Conservation (phyloP, 2,888 invertebrate species). For the Leptinotarsa tumamoca region DNA sequence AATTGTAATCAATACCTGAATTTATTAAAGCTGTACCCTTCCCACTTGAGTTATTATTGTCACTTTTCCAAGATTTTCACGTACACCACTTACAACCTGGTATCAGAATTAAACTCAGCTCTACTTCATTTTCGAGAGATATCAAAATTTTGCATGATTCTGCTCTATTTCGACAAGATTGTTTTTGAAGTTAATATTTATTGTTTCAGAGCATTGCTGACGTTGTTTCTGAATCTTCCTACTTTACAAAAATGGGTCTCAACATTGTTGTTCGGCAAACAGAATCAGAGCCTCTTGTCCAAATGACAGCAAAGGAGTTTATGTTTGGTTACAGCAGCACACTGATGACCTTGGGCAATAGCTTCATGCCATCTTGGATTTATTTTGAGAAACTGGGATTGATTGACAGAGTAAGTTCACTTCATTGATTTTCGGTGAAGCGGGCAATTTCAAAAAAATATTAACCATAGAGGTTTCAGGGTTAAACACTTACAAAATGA, state of each 20-base stretch:
- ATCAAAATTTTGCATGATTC: too few species aligned
- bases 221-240: constrained; percentile 76
- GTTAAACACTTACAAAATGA: too few species aligned
- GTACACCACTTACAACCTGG: too few species aligned
- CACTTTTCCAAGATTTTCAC: too few species aligned
- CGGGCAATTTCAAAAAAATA: too few species aligned
- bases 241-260: constrained; percentile 76
- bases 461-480: too few species aligned
- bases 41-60: too few species aligned
- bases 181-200: constrained; percentile 15
- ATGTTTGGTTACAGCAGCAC: constrained; percentile 91
- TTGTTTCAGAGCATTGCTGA: constrained; percentile 82
- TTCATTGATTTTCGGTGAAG: neutral
- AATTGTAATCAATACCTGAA: too few species aligned
- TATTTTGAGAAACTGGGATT: constrained; percentile 73
- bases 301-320: constrained; percentile 87
- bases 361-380: constrained; percentile 86
- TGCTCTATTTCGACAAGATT: too few species aligned
- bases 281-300: constrained; percentile 77
- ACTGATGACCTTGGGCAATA: constrained; percentile 85
- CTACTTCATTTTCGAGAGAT: too few species aligned
- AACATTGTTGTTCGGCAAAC: constrained; percentile 79
- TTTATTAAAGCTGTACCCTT: too few species aligned
- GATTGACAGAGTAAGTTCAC: constrained; percentile 83
- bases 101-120: too few species aligned